Conservation (phyloP, 2,797 vertebrate species). For the Anableps anableps region DNA sequence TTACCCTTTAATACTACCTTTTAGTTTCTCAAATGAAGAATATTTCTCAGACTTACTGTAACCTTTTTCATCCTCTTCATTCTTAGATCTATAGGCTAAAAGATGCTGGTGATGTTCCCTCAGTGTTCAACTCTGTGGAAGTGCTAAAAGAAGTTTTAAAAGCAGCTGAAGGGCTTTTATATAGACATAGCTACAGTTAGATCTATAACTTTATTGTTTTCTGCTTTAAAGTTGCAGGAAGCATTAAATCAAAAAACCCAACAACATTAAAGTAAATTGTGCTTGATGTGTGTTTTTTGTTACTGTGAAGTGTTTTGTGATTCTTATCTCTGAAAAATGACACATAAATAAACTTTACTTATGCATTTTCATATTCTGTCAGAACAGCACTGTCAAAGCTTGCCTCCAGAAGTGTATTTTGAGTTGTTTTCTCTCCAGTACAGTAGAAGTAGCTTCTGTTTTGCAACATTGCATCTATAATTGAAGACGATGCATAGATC, state of each 20-base stretch:
- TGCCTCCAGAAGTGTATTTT: slow-evolving; percentile 33
- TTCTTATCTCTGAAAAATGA: not conserved
- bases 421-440: slow-evolving; percentile 23
- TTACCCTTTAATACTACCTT: not conserved
- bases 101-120: not conserved
- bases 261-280: not conserved
- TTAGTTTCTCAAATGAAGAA: not conserved
- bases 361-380: slow-evolving; percentile 7
- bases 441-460: slow-evolving; percentile 51
- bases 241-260: too few relatives aligned
- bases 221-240: not conserved
- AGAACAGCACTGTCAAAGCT: slow-evolving; percentile 12
- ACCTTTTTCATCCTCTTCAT: not conserved
- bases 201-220: not conserved
- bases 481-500: slow-evolving; percentile 66
- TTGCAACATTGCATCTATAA: slow-evolving; percentile 69
- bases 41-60: not conserved
- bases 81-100: not conserved
- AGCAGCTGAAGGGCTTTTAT: not conserved
- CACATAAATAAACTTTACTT: not conserved
- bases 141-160: not conserved
- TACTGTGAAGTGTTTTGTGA: not conserved
- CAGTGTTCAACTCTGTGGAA: not conserved
- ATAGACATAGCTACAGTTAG: not conserved
- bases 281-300: not conserved